Evolutionary conservation across 1,140 invertebrate species (phyloP), one percentile per base, ranked within the genome.

Genomic region (Polypedilum vanderplanki): DNA sequence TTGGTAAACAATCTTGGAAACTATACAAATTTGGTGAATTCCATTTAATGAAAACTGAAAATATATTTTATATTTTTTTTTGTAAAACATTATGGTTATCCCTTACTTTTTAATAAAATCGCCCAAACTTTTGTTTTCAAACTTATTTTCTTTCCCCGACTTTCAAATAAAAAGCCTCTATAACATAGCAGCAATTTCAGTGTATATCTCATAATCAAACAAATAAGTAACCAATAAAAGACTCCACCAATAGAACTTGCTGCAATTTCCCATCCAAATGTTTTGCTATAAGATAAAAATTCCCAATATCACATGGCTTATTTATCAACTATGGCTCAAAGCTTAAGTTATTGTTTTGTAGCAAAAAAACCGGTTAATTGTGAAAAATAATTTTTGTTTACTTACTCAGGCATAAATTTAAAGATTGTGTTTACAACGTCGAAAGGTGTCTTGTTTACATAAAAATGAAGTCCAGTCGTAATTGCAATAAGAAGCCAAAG

Each of bases 151-250:
- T 86, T 84, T 0, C 89, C 89, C 78, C 94, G 85, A 0, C 89
- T 86, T 83, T 99, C 96, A 81, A 97, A 99, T 91, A 99, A 98
- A 97, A 97, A 99, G 76, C 93, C 95, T 87, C 98, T 97, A 85
- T 99, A 98, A 81, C 93, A 92, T 18, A 98, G 89, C 46, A 99
- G 85, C 24, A 94, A 77, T 84, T 96, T 97, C 1, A 99, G 86
- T 0, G 88, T 86, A 78, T 97, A 96, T 75, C 95, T 87, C 80
- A 96, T 88, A 0, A 89, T 83, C 79, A 93, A 91, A 78, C 96
- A 92, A 10, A 92, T 88, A 5, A 88, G 82, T 1, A 96, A 84
- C 94, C 95, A 97, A 75, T 94, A 81, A 7, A 88, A 80, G 9
- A 93, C 81, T 9, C 92, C 91, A 73, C 90, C 88, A 74, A 94